These are phyloP conservation scores for Passer montanus DNA, from an alignment of 2,113 vertebrate species.

Conservation along the genomic window DNA sequence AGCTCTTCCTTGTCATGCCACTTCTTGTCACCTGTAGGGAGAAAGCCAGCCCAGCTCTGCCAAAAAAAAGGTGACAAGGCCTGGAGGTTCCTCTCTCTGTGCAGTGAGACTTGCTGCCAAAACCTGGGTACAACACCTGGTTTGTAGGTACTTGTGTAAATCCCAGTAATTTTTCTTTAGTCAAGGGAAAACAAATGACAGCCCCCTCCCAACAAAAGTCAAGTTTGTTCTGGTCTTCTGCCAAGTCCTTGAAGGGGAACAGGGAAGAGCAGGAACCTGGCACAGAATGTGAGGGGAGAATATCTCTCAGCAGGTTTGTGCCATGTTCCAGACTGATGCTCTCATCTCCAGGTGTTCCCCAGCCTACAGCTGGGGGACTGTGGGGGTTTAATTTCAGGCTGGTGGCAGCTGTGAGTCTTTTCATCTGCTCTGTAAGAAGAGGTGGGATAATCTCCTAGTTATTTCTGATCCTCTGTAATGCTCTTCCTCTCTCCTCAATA, in stretches of 20 bases:
- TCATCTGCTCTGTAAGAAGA: background rate
- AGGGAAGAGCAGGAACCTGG: background rate
- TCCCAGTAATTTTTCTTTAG: background rate
- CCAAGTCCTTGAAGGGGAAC: background rate
- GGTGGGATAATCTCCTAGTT: background rate
- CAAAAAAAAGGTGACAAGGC: background rate
- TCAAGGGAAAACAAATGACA: background rate
- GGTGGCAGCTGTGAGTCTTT: background rate
- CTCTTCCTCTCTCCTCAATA: constrained; percentile 7
- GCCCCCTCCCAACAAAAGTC: background rate
- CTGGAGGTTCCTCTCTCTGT: background rate
- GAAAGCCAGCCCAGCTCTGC: background rate
- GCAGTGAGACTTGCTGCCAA: background rate
- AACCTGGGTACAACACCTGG: background rate
- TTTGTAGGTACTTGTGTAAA: background rate
- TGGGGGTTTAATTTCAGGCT: background rate
- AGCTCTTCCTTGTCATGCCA: background rate
- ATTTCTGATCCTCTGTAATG: background rate
- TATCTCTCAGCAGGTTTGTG: background rate
- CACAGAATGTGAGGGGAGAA: background rate
- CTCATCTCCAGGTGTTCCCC: background rate
- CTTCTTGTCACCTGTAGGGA: background rate
- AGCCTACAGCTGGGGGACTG: background rate
- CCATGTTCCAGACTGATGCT: background rate
- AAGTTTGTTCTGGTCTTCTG: background rate